Conservation (phyloP, 2,113 vertebrate genomes). For the Oostethus manadensis region DNA sequence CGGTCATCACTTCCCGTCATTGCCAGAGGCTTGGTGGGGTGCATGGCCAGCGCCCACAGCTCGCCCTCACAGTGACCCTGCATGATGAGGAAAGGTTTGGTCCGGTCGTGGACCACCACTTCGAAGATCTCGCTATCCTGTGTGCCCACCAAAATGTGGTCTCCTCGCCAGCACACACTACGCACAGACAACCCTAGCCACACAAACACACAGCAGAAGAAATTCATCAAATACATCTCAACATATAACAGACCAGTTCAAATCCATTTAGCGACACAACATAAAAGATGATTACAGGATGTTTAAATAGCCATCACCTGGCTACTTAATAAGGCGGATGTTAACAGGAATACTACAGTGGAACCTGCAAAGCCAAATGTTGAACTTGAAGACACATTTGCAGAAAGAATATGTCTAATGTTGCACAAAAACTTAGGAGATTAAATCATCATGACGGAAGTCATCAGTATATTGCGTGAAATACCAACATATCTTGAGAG, state of each 20-base stretch:
- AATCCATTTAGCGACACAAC: conserved; percentile 11
- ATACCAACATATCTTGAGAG: too few relatives aligned
- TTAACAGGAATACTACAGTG: conserved; percentile 25
- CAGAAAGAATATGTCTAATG: too few relatives aligned
- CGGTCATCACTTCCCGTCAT: conserved; percentile 97
- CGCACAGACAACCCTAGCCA: conserved; percentile 88
- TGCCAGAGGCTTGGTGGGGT: conserved; percentile 94
- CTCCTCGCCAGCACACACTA: conserved; percentile 96
- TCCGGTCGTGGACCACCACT: conserved; percentile 96
- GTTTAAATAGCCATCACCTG: conserved; percentile 34
- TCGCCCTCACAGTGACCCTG: conserved; percentile 99
- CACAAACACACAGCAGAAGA: conserved; percentile 17
- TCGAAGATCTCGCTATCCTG: conserved; percentile 99
- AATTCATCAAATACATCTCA: neutral
- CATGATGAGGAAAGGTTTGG: conserved; percentile 98
- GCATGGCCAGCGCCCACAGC: conserved; percentile 95
- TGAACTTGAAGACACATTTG: too few relatives aligned
- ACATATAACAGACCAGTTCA: neutral
- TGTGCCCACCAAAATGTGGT: conserved; percentile 95
- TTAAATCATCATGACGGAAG: too few relatives aligned
- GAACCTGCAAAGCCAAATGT: too few relatives aligned
- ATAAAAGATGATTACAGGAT: conserved; percentile 34
- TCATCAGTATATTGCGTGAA: too few relatives aligned
- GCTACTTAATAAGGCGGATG: conserved; percentile 15
- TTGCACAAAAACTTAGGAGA: too few relatives aligned